Evolutionary conservation across 2,113 vertebrate species (phyloP).

Genomic region (Callipepla squamata): DNA sequence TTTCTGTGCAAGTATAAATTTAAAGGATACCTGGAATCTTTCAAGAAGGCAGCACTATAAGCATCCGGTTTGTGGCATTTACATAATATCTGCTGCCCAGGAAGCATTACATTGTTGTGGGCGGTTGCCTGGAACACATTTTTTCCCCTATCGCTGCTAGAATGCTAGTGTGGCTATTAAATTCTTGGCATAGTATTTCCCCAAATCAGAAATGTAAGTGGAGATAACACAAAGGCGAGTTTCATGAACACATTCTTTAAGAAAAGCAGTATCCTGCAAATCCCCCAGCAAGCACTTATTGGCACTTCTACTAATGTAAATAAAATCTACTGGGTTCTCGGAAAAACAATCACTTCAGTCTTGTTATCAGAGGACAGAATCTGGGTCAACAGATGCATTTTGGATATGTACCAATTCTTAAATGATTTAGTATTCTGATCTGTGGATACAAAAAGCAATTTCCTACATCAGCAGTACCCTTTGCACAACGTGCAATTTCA

Average conservation of each 20-base stretch:
- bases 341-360: conserved; percentile 77
- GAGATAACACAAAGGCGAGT: background rate
- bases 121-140: background rate
- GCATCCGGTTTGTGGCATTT: background rate
- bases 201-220: background rate
- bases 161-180: background rate
- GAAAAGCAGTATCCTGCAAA: conserved; percentile 51
- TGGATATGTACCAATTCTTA: conserved; percentile 80
- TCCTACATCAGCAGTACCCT: conserved; percentile 79
- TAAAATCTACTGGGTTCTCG: conserved; percentile 72
- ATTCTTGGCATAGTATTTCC: background rate
- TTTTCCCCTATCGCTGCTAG: background rate
- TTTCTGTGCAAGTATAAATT: background rate
- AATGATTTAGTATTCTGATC: conserved; percentile 84
- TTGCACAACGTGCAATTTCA: conserved; percentile 70
- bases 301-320: conserved; percentile 66
- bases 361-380: conserved; percentile 74
- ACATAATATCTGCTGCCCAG: background rate
- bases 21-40: background rate
- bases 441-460: conserved; percentile 80
- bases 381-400: conserved; percentile 79
- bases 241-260: conserved; percentile 23
- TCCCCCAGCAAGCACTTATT: conserved; percentile 38
- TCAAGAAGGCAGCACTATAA: background rate
- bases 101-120: background rate